Conservation (phyloP, 2,113 vertebrate genomes). For the Lucifuga dentata region DNA sequence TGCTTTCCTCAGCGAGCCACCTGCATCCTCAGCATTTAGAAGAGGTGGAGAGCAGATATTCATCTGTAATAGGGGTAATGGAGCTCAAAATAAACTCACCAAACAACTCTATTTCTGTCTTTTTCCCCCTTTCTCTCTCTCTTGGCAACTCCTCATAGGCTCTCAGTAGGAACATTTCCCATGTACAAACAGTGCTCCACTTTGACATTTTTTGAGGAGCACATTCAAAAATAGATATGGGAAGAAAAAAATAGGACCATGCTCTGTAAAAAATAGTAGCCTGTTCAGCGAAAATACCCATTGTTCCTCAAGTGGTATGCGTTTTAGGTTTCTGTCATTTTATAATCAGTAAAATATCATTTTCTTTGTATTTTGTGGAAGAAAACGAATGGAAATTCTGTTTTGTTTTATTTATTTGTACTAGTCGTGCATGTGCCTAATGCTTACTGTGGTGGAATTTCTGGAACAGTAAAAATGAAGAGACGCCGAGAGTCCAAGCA, state of each 20-base stretch:
- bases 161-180: conserved; percentile 55
- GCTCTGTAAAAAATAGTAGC: conserved; percentile 20
- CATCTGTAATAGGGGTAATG: conserved; percentile 77
- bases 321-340: no score
- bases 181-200: conserved; percentile 40
- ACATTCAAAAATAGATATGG: conserved; percentile 39
- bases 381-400: no score
- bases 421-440: no score
- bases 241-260: background rate
- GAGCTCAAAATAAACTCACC: conserved; percentile 79
- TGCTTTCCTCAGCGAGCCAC: conserved; percentile 72
- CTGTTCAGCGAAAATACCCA: no score
- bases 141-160: conserved; percentile 46
- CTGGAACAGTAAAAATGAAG: no score
- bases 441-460: no score
- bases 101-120: conserved; percentile 73
- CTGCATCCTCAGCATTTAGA: conserved; percentile 73
- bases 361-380: no score
- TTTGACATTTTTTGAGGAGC: conserved; percentile 53
- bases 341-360: no score
- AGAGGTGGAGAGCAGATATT: conserved; percentile 73
- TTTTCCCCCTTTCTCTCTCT: conserved; percentile 31
- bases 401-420: no score
- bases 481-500: no score
- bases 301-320: no score